Conservation (phyloP, 1,140 invertebrate genomes). For the Colletes latitarsis region DNA sequence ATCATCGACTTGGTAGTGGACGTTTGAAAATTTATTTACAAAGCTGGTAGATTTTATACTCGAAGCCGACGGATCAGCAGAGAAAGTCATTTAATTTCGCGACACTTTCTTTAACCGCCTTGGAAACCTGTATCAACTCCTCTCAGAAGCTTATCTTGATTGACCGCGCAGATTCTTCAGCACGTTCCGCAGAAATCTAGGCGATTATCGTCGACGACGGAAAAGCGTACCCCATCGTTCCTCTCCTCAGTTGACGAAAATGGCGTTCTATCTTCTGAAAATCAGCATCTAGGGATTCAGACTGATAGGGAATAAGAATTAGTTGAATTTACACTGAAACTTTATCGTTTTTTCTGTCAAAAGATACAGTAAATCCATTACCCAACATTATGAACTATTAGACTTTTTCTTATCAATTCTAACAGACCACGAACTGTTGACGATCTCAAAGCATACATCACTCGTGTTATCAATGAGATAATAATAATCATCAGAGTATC, state of each 20-base stretch:
- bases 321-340: too few relatives aligned
- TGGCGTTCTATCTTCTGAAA: too few relatives aligned
- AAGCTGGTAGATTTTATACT: too few relatives aligned
- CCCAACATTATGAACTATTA: too few relatives aligned
- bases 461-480: too few relatives aligned
- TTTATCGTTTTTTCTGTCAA: background rate
- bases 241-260: background rate
- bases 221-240: background rate
- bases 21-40: background rate
- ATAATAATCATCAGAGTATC: too few relatives aligned
- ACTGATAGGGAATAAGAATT: too few relatives aligned
- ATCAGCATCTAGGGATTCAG: too few relatives aligned
- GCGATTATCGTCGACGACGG: slow-evolving; percentile 27
- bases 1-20: background rate
- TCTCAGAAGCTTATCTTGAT: slow-evolving; percentile 52
- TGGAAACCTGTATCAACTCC: slow-evolving; percentile 19
- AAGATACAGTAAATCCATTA: too few relatives aligned
- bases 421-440: too few relatives aligned
- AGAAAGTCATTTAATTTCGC: slow-evolving; percentile 13
- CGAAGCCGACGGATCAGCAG: background rate
- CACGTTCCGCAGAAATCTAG: slow-evolving; percentile 26
- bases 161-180: slow-evolving; percentile 44
- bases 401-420: too few relatives aligned
- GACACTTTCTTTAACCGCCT: slow-evolving; percentile 13
- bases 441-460: too few relatives aligned